Conservation (phyloP, 2,888 invertebrate species). For the Ypsolopha sequella region DNA sequence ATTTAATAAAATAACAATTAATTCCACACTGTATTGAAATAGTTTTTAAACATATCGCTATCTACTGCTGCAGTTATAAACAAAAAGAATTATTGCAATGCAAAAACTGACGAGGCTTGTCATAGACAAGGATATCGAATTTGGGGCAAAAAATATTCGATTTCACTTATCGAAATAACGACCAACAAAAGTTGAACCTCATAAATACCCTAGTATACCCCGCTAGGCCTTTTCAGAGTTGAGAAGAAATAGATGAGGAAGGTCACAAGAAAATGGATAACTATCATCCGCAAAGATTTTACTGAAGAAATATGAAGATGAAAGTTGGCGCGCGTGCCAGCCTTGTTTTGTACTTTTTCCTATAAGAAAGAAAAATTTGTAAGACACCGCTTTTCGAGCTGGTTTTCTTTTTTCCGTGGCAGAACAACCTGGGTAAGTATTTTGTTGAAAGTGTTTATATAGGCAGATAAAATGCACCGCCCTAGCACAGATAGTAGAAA, state of each 20-base stretch:
- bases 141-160: constrained; percentile 4
- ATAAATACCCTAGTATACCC: background rate
- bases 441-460: background rate
- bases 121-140: constrained; percentile 1
- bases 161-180: constrained; percentile 3
- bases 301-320: constrained; percentile 32
- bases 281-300: constrained; percentile 24
- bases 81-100: background rate
- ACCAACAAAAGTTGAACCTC: background rate
- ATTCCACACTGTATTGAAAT: too few species aligned
- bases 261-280: constrained; percentile 12
- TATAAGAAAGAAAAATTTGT: background rate
- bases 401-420: background rate
- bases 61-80: too few species aligned
- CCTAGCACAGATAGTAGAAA: too few species aligned
- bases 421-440: background rate
- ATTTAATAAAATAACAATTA: too few species aligned
- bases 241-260: background rate
- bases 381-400: background rate
- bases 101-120: constrained; percentile 2
- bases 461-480: too few species aligned
- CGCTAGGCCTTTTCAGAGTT: background rate
- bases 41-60: too few species aligned
- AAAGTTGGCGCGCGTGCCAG: constrained; percentile 22
- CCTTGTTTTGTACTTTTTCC: constrained; percentile 19